Conservation (phyloP, 1,140 invertebrate species). For the Homarus americanus region DNA sequence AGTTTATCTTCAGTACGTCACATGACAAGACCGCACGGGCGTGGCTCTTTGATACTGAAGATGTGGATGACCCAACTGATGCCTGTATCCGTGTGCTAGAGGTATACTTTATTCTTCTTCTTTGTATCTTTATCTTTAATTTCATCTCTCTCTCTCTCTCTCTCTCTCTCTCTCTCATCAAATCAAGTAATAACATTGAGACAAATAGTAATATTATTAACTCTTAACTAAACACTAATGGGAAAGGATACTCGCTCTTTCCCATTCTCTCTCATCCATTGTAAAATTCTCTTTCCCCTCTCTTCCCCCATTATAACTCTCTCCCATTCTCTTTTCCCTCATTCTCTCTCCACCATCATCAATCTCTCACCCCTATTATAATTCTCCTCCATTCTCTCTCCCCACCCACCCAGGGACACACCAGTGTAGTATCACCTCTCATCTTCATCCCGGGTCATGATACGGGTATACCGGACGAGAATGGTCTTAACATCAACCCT, state of each 20-base stretch:
- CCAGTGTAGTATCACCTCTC: constrained; percentile 80
- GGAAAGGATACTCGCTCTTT: too few species aligned
- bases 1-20: constrained; percentile 80
- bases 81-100: constrained; percentile 66
- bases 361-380: too few species aligned
- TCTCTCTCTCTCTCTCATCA: background rate
- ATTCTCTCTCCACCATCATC: too few species aligned
- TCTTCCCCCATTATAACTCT: background rate
- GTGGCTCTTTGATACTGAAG: constrained; percentile 79
- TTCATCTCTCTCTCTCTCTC: background rate
- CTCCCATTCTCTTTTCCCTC: background rate
- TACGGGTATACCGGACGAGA: constrained; percentile 75
- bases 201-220: too few species aligned
- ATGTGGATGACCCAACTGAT: background rate
- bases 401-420: constrained; percentile 78
- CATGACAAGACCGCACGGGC: constrained; percentile 80
- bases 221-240: too few species aligned
- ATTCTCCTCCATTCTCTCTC: background rate
- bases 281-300: background rate
- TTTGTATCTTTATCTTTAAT: background rate
- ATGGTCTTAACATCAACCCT: constrained; percentile 75
- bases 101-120: constrained; percentile 12
- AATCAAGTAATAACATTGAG: too few species aligned
- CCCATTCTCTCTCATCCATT: background rate
- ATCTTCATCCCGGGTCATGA: constrained; percentile 79